These are phyloP conservation scores for Sylvilagus bachmani DNA, from an alignment of 2,113 vertebrate species.

Conservation along the genomic window DNA sequence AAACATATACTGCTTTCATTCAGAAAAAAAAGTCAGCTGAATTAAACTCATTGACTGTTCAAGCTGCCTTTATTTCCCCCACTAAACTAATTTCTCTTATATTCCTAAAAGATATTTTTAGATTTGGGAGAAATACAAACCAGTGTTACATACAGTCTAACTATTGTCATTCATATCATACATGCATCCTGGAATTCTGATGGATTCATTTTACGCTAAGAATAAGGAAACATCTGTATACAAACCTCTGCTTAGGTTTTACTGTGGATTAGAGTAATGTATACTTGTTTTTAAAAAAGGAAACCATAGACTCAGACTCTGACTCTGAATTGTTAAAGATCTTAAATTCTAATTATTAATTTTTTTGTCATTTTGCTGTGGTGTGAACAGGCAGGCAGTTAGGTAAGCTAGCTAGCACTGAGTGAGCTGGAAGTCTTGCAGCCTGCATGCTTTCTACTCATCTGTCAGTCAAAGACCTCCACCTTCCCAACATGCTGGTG, in stretches of 20 bases:
- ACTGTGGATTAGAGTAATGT: background rate
- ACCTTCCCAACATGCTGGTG: no score
- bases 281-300: background rate
- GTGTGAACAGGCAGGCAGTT: no score
- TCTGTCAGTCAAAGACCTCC: no score
- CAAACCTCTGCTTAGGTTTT: background rate
- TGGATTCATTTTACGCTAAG: background rate
- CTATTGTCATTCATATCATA: background rate
- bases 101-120: background rate
- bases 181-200: background rate
- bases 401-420: no score
- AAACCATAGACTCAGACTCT: background rate
- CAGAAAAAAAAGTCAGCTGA: background rate
- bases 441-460: no score
- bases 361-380: no score
- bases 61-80: background rate
- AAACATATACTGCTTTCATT: background rate
- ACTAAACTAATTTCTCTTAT: background rate
- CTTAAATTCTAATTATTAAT: background rate
- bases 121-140: background rate
- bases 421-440: no score
- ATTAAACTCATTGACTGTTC: background rate
- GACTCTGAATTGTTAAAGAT: background rate
- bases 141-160: background rate
- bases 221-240: background rate